These are phyloP conservation scores for Andrena flavipes DNA, from an alignment of 2,888 invertebrate species.

Conservation along the genomic window DNA sequence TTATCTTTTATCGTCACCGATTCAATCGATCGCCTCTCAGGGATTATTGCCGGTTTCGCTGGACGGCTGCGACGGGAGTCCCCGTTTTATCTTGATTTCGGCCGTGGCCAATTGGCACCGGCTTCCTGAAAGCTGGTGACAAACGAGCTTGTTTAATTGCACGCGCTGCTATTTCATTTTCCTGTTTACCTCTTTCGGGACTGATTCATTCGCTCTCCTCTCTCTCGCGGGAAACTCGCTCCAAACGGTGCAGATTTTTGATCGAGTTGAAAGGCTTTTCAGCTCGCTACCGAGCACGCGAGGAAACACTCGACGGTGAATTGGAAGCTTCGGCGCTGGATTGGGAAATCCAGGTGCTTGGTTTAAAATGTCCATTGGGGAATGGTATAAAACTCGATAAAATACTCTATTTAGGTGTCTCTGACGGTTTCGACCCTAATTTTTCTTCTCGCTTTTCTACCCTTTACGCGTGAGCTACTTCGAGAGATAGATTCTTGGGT, in stretches of 20 bases:
- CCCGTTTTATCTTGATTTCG: slow-evolving; percentile 41
- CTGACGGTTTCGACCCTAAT: no score
- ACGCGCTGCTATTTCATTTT: neutral
- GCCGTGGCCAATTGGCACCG: slow-evolving; percentile 58
- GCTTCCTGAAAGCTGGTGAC: slow-evolving; percentile 54
- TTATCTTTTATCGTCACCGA: slow-evolving; percentile 60
- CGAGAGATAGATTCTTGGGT: no score
- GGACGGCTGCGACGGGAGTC: slow-evolving; percentile 25
- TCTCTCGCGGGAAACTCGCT: neutral
- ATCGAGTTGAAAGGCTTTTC: slow-evolving; percentile 3
- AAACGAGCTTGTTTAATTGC: slow-evolving; percentile 11
- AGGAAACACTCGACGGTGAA: neutral
- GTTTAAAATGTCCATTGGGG: neutral
- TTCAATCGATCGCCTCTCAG: slow-evolving; percentile 55
- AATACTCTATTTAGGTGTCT: no score
- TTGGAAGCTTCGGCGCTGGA: neutral
- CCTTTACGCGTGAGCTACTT: no score
- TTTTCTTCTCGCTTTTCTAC: no score
- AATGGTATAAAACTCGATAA: no score
- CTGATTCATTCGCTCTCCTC: neutral
- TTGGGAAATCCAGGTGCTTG: neutral
- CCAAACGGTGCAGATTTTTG: neutral
- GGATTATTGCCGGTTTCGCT: slow-evolving; percentile 52
- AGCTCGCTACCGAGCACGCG: no score
- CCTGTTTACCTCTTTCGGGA: neutral